Percentiles rank a stretch among this genome's conserved stretches.
These are phyloP conservation scores for Hemicentrotus pulcherrimus DNA, from an alignment of 35 echinoderm and acorn worm genomes.

Conservation along the genomic window DNA sequence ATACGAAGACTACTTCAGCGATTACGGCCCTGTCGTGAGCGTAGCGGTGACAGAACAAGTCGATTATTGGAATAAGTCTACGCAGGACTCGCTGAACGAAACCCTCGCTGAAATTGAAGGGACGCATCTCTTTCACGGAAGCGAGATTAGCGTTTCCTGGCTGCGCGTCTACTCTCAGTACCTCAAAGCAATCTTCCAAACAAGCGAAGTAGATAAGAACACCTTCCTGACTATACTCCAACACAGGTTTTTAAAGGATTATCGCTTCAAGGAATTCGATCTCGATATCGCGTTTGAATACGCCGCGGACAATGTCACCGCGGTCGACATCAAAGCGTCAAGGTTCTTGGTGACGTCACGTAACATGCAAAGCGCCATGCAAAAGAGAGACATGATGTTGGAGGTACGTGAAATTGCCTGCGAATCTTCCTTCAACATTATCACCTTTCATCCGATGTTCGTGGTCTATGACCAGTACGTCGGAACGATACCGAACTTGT, in stretches of 20 bases:
- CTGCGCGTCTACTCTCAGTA: slow-evolving; percentile 24
- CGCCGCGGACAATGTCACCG: slow-evolving; percentile 36
- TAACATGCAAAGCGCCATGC: slow-evolving; percentile 48
- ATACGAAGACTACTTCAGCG: slow-evolving; percentile 57
- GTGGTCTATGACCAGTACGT: slow-evolving; percentile 76
- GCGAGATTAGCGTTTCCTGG: background rate
- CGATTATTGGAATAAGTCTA: slow-evolving; percentile 67
- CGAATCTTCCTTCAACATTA: slow-evolving; percentile 10
- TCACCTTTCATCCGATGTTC: slow-evolving; percentile 75
- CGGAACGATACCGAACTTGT: slow-evolving; percentile 57
- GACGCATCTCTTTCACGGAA: slow-evolving; percentile 14
- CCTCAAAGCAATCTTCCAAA: slow-evolving; percentile 28
- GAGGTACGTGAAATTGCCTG: slow-evolving; percentile 61
- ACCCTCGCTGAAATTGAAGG: slow-evolving; percentile 45
- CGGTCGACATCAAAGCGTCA: slow-evolving; percentile 53
- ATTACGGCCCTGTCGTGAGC: slow-evolving; percentile 65
- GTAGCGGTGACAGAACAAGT: slow-evolving; percentile 53
- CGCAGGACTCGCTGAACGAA: slow-evolving; percentile 52
- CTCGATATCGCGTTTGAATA: slow-evolving; percentile 73
- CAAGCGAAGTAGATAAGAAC: slow-evolving; percentile 26
- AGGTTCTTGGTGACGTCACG: slow-evolving; percentile 62
- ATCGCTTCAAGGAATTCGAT: slow-evolving; percentile 58
- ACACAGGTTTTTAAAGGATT: slow-evolving; percentile 64
- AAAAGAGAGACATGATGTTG: slow-evolving; percentile 58
- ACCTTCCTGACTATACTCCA: slow-evolving; percentile 51